Evolutionary conservation across 2,797 vertebrate genomes (phyloP).

Genomic region (Crypturellus tataupa): DNA sequence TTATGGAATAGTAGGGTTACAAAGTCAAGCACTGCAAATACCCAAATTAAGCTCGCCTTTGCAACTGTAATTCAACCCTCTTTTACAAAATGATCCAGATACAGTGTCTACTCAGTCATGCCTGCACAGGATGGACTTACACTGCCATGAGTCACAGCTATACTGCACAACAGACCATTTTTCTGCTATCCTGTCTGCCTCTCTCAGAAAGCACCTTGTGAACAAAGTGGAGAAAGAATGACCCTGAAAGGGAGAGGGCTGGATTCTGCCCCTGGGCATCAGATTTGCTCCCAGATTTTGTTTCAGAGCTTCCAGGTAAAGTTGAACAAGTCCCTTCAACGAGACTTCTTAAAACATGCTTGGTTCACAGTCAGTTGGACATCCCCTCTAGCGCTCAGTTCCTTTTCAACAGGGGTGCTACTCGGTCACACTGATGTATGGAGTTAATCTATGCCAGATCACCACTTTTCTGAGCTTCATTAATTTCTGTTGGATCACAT

Average conservation of each 20-base stretch:
- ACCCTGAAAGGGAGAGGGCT: too few relatives aligned
- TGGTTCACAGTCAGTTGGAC: background rate
- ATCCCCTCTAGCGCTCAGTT: background rate
- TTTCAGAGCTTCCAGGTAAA: background rate
- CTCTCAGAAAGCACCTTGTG: background rate
- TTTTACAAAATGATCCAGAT: background rate
- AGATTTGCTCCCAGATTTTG: background rate
- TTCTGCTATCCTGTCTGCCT: background rate
- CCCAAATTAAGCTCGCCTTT: background rate
- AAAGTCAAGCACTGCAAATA: background rate
- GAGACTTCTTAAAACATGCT: background rate
- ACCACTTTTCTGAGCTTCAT: background rate
- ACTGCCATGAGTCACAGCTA: background rate
- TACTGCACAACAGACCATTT: accelerated
- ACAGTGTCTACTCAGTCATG: background rate
- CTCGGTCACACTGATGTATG: background rate
- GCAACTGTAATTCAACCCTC: background rate
- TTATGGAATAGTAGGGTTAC: background rate
- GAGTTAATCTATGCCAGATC: background rate
- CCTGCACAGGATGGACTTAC: background rate
- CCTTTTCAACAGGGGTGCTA: background rate
- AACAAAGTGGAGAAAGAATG: background rate
- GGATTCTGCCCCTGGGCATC: background rate
- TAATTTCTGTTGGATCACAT: background rate
- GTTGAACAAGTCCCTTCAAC: background rate